Percentiles rank a stretch among this genome's conserved stretches.
Conservation (phyloP, 2,797 vertebrate genomes). For the Typhlichthys subterraneus region DNA sequence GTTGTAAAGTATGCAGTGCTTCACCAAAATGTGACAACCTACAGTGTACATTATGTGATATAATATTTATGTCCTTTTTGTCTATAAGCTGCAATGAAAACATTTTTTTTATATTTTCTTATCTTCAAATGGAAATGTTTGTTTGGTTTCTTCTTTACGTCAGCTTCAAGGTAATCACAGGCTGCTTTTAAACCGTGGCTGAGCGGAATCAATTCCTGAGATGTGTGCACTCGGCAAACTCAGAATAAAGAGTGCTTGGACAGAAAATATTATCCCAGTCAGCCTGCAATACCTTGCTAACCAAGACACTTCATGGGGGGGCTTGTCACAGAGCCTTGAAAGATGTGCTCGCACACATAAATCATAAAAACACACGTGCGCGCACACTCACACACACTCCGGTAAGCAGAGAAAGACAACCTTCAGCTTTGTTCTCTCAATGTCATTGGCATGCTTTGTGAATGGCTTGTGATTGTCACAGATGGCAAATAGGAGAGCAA, state of each 20-base stretch:
- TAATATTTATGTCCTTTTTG: neutral
- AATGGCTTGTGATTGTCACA: slow-evolving; percentile 50
- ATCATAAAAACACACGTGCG: neutral
- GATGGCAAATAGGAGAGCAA: slow-evolving; percentile 40
- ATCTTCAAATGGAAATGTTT: neutral
- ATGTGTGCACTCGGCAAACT: slow-evolving; percentile 80
- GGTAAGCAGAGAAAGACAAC: slow-evolving; percentile 26
- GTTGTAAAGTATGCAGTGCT: slow-evolving; percentile 2
- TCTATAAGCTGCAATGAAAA: neutral
- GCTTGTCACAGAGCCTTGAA: slow-evolving; percentile 40
- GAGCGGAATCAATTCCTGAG: slow-evolving; percentile 82
- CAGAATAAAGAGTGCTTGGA: slow-evolving; percentile 85
- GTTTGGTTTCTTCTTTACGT: neutral
- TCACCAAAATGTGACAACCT: neutral
- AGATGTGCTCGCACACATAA: neutral
- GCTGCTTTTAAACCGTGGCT: slow-evolving; percentile 45
- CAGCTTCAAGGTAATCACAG: slow-evolving; percentile 60
- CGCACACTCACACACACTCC: neutral
- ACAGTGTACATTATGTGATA: no score
- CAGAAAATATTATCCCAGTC: slow-evolving; percentile 87
- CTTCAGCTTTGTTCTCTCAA: slow-evolving; percentile 55
- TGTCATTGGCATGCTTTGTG: slow-evolving; percentile 33
- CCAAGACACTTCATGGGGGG: slow-evolving; percentile 46
- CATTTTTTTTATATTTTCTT: neutral
- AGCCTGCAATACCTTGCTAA: slow-evolving; percentile 75